Base-by-base conservation (phyloP, 2,113 vertebrate species). In the Pterophyllum scalare region DNA sequence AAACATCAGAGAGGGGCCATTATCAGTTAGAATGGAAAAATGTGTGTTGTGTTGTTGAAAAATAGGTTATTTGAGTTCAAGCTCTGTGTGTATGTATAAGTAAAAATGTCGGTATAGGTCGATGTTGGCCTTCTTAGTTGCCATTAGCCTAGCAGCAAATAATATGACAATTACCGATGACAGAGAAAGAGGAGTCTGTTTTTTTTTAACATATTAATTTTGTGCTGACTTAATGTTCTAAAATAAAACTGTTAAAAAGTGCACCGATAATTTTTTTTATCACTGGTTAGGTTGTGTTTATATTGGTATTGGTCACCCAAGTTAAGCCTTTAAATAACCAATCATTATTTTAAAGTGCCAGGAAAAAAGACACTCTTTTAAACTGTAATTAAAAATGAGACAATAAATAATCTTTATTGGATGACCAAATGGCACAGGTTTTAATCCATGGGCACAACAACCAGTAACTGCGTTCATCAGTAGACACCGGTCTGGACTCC, bases 331-430 rank as follows among this genome's bases (percentile, higher is more conserved):
- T 70, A 20, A 70, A 52, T 52, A 70, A 70, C 65, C 49, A 24
- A 46, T 28, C 43, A 52, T 70, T 52, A 70, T 70, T 70, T 70
- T 28, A 70, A 70, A 70, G 28, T 49, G 43, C 43, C 65, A 70
- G 17, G 26, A 72, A 54, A 72, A 28, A 54, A 46, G 10, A 31
- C 1, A 72, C 49, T 17, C 20, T 10, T 70, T 24, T 52, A 70
- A 54, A 72, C 17, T 31, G 67, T 52, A 72, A 72, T 72, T 72
- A 72, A 54, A 72, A n/a, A 72, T 52, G 67, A 72, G 46, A 54
- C 67, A n/a, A n/a, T n/a, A n/a, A n/a, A n/a, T n/a, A n/a, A n/a
- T n/a, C n/a, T n/a, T 72, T 33, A 33, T n/a, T 72, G 46, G 46
- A 54, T 15, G 15, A 17, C 46, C 14, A 17, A 49, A 17, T 9